Percentiles rank a stretch among this genome's conserved stretches.
These are phyloP conservation scores for Peromyscus eremicus DNA, from an alignment of 2,797 vertebrate species.

Conservation along the genomic window DNA sequence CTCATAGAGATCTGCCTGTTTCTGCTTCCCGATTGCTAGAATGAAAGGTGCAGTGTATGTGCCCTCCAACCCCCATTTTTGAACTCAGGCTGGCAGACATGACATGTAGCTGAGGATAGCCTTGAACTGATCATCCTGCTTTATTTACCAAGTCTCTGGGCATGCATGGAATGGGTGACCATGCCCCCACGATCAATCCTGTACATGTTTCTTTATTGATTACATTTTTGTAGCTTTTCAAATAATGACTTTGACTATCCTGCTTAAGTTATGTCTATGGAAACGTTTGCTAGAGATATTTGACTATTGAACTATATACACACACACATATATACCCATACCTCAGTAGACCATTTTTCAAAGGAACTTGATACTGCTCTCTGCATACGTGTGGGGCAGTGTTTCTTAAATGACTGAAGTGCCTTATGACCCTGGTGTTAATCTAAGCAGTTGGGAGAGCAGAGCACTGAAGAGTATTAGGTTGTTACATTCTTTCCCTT, in stretches of 20 bases:
- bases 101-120: neutral
- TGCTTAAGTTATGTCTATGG: slow-evolving; percentile 16
- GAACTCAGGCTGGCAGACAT: neutral
- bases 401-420: neutral
- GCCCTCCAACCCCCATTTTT: neutral
- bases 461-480: neutral
- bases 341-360: neutral
- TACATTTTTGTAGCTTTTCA: slow-evolving; percentile 52
- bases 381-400: neutral
- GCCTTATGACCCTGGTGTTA: neutral
- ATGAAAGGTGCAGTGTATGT: neutral
- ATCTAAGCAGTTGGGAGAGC: neutral
- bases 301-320: neutral
- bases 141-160: neutral
- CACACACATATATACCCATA: neutral
- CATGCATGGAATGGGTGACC: neutral
- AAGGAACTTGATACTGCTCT: slow-evolving; percentile 16
- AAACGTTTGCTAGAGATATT: slow-evolving; percentile 36
- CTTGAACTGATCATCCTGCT: neutral
- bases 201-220: neutral
- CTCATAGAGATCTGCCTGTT: neutral
- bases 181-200: neutral
- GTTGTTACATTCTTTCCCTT: neutral
- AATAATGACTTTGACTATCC: neutral
- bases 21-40: neutral